Base-by-base conservation (phyloP, 1,140 invertebrate genomes). In the Bombus superbus region DNA sequence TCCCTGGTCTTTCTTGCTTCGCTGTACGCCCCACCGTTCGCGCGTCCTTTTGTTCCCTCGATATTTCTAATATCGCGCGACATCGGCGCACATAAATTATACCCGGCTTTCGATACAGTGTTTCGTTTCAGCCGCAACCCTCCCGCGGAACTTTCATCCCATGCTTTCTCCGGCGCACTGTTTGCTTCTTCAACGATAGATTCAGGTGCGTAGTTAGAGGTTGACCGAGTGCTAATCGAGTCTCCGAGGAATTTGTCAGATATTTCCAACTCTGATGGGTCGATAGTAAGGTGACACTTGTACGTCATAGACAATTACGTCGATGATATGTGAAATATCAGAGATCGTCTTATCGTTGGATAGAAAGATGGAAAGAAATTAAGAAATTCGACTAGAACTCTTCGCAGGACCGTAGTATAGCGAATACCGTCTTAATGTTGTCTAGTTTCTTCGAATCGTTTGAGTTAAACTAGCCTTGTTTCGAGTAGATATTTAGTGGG, bases 61-160 rank as follows among this genome's bases (percentile, higher is more conserved):
- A 86, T 88, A 88, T 88, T 82, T 88, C 74, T 88, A 86, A 88
- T 88, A 88, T 88, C 84, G 68, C 32, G 10, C 72, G 83, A 73
- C 62, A 80, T 74, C 68, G 69, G 28, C 44, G 53, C 75, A 75
- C 86, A 86, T 88, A 88, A 88, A 86, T 88, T 86, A 78, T n/a
- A 3, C 22, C 53, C n/a, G 0, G 47, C 57, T 38, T 53, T 72
- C 83, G 76, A 72, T 72, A 73, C 5, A 38, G 35, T 11, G 44
- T 35, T 75, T 69, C 59, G 68, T 64, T 66, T 47, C 72, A 28
- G 59, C 15, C 69, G 53, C 74, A 83, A 76, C 42, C 57, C 25
- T 68, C 47, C 42, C 62, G 62, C 35, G 35, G 53, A 25, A n/a
- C 47, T 64, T 64, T 11, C 15, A 1, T 59, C 38, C 25, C 3